phyloP scores from a whole-genome alignment of 92 coral and sea anemone species.

The Porites evermanni region DNA sequence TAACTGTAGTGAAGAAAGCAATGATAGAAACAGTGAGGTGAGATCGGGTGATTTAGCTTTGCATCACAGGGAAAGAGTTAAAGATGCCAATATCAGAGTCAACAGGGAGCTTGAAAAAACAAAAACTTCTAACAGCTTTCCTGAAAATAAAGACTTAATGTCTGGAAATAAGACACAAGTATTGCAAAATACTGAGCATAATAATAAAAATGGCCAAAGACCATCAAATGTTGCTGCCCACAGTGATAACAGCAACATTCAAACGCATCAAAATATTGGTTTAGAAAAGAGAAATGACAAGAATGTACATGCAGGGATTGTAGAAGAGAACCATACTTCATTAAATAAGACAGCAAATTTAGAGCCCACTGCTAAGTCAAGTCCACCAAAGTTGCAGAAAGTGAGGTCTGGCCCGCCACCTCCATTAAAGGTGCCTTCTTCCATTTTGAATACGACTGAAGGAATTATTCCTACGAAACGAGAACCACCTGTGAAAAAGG shows the following conservation, averaged over 20 bases:
- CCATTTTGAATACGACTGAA: conserved; percentile 84
- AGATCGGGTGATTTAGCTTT: conserved; percentile 27
- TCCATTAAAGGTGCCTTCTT: conserved; percentile 79
- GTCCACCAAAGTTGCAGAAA: conserved; percentile 83
- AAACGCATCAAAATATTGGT: conserved; percentile 25
- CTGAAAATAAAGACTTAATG: conserved; percentile 32
- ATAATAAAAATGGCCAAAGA: background rate
- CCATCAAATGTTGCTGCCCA: background rate
- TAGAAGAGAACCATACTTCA: background rate
- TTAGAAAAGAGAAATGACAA: conserved; percentile 20
- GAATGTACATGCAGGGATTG: background rate
- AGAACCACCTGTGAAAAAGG: conserved; percentile 35
- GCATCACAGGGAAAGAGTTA: conserved; percentile 29
- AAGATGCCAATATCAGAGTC: conserved; percentile 10
- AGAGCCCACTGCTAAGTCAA: conserved; percentile 47
- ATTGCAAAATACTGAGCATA: background rate
- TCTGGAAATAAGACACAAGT: conserved; percentile 12
- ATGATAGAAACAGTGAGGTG: conserved; percentile 62
- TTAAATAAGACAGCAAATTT: background rate
- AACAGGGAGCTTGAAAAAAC: conserved; percentile 25
- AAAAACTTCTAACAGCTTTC: conserved; percentile 11
- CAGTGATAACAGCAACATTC: conserved; percentile 30
- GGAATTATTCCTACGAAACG: conserved; percentile 80
- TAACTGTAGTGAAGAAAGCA: conserved; percentile 60
- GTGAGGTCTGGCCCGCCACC: conserved; percentile 89